Conservation (phyloP, 2,797 vertebrate genomes). For the Propithecus deckenii region DNA sequence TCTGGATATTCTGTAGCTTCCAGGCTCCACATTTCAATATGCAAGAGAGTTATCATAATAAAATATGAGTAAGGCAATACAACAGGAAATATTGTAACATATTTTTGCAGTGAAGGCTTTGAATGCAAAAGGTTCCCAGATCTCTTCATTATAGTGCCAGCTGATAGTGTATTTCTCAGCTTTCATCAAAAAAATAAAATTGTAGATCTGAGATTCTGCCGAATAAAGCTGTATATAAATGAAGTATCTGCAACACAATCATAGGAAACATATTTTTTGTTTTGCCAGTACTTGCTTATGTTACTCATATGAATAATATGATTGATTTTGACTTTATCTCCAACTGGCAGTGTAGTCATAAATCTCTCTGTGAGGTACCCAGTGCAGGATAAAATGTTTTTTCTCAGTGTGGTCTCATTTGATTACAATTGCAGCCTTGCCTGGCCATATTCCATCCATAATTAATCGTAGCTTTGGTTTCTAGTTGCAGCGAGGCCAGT, state of each 20-base stretch:
- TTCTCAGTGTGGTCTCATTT: constrained; percentile 83
- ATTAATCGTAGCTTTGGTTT: constrained; percentile 88
- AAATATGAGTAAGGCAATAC: constrained; percentile 45
- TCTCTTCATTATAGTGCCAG: constrained; percentile 43
- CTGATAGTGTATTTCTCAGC: constrained; percentile 50
- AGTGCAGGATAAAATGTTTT: constrained; percentile 74
- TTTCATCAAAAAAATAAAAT: constrained; percentile 31
- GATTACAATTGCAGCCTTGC: constrained; percentile 80
- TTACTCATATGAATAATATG: constrained; percentile 39
- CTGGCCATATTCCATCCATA: constrained; percentile 84
- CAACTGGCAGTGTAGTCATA: constrained; percentile 11
- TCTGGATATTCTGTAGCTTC: constrained; percentile 4
- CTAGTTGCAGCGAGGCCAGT: constrained; percentile 72
- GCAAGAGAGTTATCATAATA: constrained; percentile 42
- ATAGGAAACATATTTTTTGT: constrained; percentile 65
- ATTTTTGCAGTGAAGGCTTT: constrained; percentile 56
- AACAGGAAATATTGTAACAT: constrained; percentile 57
- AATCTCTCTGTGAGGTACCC: constrained; percentile 56
- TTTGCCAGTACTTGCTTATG: constrained; percentile 44
- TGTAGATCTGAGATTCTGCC: constrained; percentile 1
- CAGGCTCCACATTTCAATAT: constrained; percentile 37
- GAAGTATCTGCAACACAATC: constrained; percentile 46
- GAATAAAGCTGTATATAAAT: constrained; percentile 60
- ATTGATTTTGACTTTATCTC: constrained; percentile 63
- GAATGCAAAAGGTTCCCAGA: constrained; percentile 53